Evolutionary conservation across 2,888 invertebrate genomes (phyloP), one percentile per base, ranked within the genome.

Genomic region (Oligia fasciuncula): DNA sequence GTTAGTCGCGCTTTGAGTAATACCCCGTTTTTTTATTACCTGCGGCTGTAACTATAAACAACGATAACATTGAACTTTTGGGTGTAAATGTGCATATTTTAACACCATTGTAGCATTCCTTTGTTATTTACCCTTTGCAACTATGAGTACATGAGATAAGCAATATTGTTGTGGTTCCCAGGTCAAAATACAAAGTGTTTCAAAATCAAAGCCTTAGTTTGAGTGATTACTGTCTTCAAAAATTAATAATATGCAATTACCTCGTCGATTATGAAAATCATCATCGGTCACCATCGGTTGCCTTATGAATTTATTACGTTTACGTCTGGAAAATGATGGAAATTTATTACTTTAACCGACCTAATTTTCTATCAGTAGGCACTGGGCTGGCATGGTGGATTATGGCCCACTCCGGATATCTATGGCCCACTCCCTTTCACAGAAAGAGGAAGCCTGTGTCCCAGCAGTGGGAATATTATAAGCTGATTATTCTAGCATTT

Each of bases 61-160:
- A n/a, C 4, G 68, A 79, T 57, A 85, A 73, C 46, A 63, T 57
- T 73, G 29, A 23, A 9, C 40, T 66, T 66, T n/a, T 80, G 35
- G 35, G 6, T 46, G 60, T 67, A 63, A 80, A 74, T 43, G n/a
- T 68, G 57, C 49, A 60, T 54, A 71, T 81, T 85, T 81, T 57
- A 85, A 81, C 74, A 85, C 67, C 74, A 49, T 57, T 74, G 17
- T 62, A 49, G 40, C 2, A 4, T 46, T 51, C 23, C 29, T 40
- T 83, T 77, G 63, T 66, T 29, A 23, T 65, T 17, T 19, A 40
- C 29, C 2, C 11, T 11, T 68, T 23, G 43, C 14, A 43, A 57
- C 14, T 29, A 1, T 8, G 9, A 23, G 29, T 13, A 29, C 2
- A n/a, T 17, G 4, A 43, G n/a, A 63, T 57, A 65, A 57, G 29